phyloP scores from a whole-genome alignment of 2,797 vertebrate species.

The Prunella strophiata region DNA sequence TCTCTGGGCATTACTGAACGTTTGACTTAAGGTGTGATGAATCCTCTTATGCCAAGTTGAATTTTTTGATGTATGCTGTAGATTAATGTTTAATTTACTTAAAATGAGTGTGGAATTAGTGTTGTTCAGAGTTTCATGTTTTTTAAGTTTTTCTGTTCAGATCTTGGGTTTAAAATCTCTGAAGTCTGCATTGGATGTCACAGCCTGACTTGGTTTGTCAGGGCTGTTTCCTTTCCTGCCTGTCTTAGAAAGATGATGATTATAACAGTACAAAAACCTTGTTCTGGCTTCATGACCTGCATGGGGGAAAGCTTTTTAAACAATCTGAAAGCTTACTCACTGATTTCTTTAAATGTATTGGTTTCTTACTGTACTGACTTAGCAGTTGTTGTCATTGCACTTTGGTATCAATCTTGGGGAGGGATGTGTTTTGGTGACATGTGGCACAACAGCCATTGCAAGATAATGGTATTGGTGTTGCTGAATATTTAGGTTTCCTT shows the following conservation, averaged over 20 bases:
- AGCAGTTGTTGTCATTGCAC: not conserved
- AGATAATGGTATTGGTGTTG: not conserved
- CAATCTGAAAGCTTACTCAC: not conserved
- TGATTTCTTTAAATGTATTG: not conserved
- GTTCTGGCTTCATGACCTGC: not conserved
- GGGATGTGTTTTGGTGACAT: not conserved
- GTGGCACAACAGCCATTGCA: not conserved
- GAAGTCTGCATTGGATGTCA: not conserved
- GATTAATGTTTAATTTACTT: not conserved
- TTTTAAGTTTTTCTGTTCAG: not conserved
- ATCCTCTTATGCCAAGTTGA: conserved; percentile 50
- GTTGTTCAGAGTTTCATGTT: not conserved
- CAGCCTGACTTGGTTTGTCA: not conserved
- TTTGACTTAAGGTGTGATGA: conserved; percentile 70
- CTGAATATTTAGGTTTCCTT: not conserved
- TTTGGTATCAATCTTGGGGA: not conserved
- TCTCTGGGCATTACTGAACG: conserved; percentile 43
- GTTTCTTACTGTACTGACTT: not conserved
- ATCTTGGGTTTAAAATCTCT: not conserved
- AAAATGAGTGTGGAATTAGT: not conserved
- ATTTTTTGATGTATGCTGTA: conserved; percentile 21
- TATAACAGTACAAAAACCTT: not conserved
- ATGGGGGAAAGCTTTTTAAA: conserved; percentile 22
- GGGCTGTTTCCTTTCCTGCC: not conserved
- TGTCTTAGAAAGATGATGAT: not conserved